Evolutionary conservation across 2,888 invertebrate species (phyloP).

Genomic region (Enchytraeus crypticus): DNA sequence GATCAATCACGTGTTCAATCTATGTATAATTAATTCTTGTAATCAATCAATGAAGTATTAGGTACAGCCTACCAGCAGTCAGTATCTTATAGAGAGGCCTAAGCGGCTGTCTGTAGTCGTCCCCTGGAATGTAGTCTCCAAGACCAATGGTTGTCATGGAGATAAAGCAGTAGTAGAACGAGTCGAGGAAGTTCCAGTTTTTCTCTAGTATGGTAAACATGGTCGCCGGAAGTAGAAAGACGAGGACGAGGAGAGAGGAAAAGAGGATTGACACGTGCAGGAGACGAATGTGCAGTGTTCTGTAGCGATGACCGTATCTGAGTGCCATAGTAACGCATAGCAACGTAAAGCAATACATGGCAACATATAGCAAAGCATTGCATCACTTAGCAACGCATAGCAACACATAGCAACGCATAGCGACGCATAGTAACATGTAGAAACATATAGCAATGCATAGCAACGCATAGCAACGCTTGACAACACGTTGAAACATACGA

Average conservation of each 20-base stretch:
- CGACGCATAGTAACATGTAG: too few relatives aligned
- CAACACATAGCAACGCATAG: too few relatives aligned
- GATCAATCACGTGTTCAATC: too few relatives aligned
- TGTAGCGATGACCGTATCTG: conserved; percentile 37
- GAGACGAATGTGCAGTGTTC: conserved; percentile 57
- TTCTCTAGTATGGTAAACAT: conserved; percentile 68
- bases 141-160: conserved; percentile 77
- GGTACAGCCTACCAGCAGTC: conserved; percentile 64
- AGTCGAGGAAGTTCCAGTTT: conserved; percentile 74
- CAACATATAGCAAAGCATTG: too few relatives aligned
- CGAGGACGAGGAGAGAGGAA: conserved; percentile 53
- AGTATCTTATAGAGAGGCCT: conserved; percentile 72
- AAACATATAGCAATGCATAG: too few relatives aligned
- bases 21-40: too few relatives aligned
- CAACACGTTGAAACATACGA: neutral
- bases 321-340: neutral
- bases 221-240: conserved; percentile 67
- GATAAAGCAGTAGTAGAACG: conserved; percentile 83
- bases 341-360: too few relatives aligned
- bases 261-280: conserved; percentile 64
- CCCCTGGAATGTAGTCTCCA: conserved; percentile 81
- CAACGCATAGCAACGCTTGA: too few relatives aligned
- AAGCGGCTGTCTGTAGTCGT: conserved; percentile 65
- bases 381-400: too few relatives aligned
- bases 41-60: too few relatives aligned